Percentiles rank a stretch among this genome's conserved stretches.
phyloP scores from a whole-genome alignment of 2,113 vertebrate genomes.

The Neotoma lepida region DNA sequence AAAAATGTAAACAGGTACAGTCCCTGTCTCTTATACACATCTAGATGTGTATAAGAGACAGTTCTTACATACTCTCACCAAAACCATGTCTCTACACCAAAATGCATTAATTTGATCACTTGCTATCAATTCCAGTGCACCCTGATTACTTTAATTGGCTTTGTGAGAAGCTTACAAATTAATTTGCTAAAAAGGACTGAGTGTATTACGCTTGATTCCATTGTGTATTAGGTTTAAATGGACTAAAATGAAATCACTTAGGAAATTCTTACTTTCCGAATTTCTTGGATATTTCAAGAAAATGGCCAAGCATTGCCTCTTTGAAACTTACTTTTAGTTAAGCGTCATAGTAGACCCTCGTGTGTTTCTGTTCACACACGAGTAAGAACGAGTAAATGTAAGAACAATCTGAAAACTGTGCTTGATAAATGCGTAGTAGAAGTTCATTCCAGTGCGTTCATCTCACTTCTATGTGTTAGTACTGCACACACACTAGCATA shows the following conservation, averaged over 20 bases:
- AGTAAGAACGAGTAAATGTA: no score
- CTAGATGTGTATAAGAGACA: no score
- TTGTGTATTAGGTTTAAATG: conserved; percentile 10
- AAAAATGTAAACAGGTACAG: not conserved
- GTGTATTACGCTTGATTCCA: not conserved
- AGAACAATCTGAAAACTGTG: not conserved
- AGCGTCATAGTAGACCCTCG: not conserved
- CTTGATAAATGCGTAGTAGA: not conserved
- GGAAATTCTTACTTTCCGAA: not conserved
- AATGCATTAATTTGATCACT: not conserved
- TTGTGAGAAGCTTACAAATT: not conserved
- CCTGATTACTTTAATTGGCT: not conserved
- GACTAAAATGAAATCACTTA: not conserved
- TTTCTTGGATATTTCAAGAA: conserved; percentile 8
- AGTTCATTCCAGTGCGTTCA: not conserved
- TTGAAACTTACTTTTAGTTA: not conserved
- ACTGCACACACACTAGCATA: not conserved
- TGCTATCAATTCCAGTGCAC: not conserved
- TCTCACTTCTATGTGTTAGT: not conserved
- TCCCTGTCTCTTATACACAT: no score
- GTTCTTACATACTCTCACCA: not conserved
- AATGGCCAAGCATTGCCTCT: not conserved
- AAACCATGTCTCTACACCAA: not conserved
- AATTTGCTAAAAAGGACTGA: not conserved
- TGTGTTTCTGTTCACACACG: not conserved